phyloP scores from a whole-genome alignment of 2,888 invertebrate species.

The Stenurella melanura region DNA sequence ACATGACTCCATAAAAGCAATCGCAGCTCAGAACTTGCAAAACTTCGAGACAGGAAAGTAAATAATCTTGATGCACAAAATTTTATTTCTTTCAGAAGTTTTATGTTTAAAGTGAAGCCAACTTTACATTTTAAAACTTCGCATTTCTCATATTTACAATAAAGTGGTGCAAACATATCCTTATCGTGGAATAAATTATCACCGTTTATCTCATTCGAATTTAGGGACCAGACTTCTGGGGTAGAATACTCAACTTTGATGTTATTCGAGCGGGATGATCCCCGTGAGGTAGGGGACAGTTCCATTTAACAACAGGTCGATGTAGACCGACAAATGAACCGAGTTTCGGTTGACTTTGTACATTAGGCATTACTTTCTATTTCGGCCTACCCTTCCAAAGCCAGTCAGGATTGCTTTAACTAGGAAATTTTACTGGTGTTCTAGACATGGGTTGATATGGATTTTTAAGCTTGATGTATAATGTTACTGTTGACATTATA shows the following conservation, averaged over 20 bases:
- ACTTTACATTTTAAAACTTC: not conserved
- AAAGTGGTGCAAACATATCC: not conserved
- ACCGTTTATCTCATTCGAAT: conserved; percentile 13
- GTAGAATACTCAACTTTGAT: not conserved
- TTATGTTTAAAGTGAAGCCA: not conserved
- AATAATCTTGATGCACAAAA: not conserved
- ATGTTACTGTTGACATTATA: no score
- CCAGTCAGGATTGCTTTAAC: not conserved
- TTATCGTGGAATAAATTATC: not conserved
- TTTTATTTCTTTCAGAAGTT: conserved; percentile 13
- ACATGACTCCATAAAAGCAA: not conserved
- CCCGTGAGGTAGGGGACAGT: not conserved
- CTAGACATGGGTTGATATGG: not conserved
- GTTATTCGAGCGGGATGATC: conserved; percentile 3
- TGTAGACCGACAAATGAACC: not conserved
- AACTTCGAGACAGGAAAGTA: conserved; percentile 7
- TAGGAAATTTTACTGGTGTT: not conserved
- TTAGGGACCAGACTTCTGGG: not conserved
- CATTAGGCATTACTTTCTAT: not conserved
- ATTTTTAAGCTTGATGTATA: not conserved
- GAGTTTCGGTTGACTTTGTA: conserved; percentile 10
- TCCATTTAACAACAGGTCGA: conserved; percentile 13
- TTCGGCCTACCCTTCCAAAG: not conserved
- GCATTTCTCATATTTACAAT: conserved; percentile 6
- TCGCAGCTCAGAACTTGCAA: not conserved